Base-by-base conservation (phyloP, 2,888 invertebrate genomes). In the Drosophila vallismaia region DNA sequence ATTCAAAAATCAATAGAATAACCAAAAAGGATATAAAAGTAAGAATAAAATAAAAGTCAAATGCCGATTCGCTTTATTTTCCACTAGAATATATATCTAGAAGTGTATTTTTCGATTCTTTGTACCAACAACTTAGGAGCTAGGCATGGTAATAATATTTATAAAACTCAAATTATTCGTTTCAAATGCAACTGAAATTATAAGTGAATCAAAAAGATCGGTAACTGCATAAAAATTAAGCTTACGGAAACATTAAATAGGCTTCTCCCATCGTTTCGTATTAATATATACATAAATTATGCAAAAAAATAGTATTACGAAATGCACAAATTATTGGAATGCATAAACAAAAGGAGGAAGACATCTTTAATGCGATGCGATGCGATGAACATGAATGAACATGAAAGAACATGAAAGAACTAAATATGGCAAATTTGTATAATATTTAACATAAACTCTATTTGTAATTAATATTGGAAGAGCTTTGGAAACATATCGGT, bases 121-220 rank as follows among this genome's bases (percentile, higher is more conserved):
- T 89, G 89, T 88, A 88, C 88, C 89, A 87, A 86, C 83, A 88
- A 83, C 86, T 83, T 86, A 89, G 7, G 4, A 59, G 71, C 82
- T 88, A 88, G 53, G 74, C 71, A 62, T 69, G 69, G 70, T 76
- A 80, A 88, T 33, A 80, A 74, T 56, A 74, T 56, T 77, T 56
- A 74, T 56, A 75, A 88, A 57, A 70, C 66, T 75, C 71, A 71
- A 62, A 71, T 53, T 74, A 71, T 29, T 50, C 49, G 26, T 73
- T 86, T 76, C 83, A 62, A 86, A 74, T 69, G 63, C 53, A 75
- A 71, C 46, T 45, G 28, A 76, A 77, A 79, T 74, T 74, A 75
- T 68, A 66, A 79, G 69, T 75, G 80, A 84, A 86, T 48, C 69
- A 70, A 74, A 70, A 74, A 36, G 36, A 77, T 64, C 40, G 40